These are phyloP conservation scores for Proales similis DNA, from an alignment of 1,140 invertebrate genomes.

Conservation along the genomic window DNA sequence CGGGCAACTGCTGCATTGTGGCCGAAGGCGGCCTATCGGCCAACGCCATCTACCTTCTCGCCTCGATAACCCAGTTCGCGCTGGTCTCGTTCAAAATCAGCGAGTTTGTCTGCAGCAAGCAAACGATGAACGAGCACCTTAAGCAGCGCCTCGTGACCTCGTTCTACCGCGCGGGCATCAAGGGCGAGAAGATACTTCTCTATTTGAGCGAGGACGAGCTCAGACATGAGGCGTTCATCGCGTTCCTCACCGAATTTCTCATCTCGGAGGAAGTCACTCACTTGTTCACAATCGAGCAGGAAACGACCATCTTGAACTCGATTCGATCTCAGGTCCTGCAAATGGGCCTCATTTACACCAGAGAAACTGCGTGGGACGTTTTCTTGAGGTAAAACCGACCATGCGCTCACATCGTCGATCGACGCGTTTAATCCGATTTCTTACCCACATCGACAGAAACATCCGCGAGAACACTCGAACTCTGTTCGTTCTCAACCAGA, in stretches of 20 bases:
- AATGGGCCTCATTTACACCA: slow-evolving; percentile 49
- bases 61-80: slow-evolving; percentile 13
- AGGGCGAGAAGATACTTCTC: slow-evolving; percentile 51
- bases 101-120: slow-evolving; percentile 25
- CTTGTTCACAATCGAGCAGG: slow-evolving; percentile 50
- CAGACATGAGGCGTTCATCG: slow-evolving; percentile 47
- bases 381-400: slow-evolving; percentile 46
- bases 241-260: slow-evolving; percentile 51
- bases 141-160: slow-evolving; percentile 7
- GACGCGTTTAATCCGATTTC: slow-evolving; percentile 1
- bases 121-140: slow-evolving; percentile 3
- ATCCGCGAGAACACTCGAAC: slow-evolving; percentile 51
- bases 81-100: slow-evolving; percentile 34
- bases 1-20: slow-evolving; percentile 33
- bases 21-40: slow-evolving; percentile 29
- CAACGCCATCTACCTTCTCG: slow-evolving; percentile 15
- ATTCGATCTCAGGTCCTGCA: slow-evolving; percentile 52
- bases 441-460: slow-evolving; percentile 41
- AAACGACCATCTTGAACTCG: slow-evolving; percentile 53
- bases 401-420: neutral
- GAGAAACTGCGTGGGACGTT: slow-evolving; percentile 53
- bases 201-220: slow-evolving; percentile 50
- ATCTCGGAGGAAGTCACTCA: slow-evolving; percentile 48
- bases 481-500: slow-evolving; percentile 45
- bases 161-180: slow-evolving; percentile 33